Conservation (phyloP, 53 echinoderm and acorn worm species). For the Antedon mediterranea region DNA sequence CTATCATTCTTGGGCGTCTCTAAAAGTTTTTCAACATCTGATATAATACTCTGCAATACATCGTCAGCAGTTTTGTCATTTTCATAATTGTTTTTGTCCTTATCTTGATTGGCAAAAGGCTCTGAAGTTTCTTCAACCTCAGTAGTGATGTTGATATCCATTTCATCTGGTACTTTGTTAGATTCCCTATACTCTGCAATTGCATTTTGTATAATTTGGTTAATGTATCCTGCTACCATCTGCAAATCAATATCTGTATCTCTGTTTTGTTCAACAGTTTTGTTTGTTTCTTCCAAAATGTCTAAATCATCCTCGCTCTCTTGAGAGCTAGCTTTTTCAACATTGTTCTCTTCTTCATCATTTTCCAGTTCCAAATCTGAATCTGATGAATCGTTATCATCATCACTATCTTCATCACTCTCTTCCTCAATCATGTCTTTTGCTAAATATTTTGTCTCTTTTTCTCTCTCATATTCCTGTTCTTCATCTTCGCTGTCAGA, state of each 20-base stretch:
- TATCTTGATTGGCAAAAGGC: too few species aligned
- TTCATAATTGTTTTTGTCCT: neutral
- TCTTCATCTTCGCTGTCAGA: neutral
- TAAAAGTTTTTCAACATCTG: neutral
- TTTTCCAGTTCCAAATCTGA: neutral
- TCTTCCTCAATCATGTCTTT: neutral
- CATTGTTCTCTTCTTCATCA: neutral
- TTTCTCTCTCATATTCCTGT: neutral
- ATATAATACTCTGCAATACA: neutral
- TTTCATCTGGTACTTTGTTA: neutral
- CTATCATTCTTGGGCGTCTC: neutral
- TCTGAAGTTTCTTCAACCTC: too few species aligned
- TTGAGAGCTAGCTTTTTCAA: neutral
- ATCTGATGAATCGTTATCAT: neutral
- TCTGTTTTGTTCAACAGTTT: too few species aligned
- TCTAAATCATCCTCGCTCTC: neutral
- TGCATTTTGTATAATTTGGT: neutral
- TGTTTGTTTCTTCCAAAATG: too few species aligned
- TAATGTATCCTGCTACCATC: neutral
- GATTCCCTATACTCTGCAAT: neutral
- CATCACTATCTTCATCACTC: neutral
- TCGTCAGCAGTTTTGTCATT: neutral
- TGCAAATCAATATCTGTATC: neutral
- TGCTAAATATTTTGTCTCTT: neutral
- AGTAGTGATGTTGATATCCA: too few species aligned